Evolutionary conservation across 2,888 invertebrate species (phyloP).

Genomic region (Pristionchus entomophagus): DNA sequence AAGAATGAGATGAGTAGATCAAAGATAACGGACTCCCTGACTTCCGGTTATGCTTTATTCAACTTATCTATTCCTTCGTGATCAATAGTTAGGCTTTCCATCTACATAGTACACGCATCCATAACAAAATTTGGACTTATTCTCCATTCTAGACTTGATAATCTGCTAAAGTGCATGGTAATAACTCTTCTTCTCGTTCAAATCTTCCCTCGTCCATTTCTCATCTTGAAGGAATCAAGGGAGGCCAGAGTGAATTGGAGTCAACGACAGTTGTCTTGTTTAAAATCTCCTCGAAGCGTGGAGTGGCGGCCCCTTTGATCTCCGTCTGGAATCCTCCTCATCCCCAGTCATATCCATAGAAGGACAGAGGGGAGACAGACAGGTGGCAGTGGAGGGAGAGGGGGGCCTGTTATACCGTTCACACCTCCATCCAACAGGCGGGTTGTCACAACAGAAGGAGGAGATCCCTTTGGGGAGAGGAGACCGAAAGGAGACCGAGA

Average conservation of each 20-base stretch:
- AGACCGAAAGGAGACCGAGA: constrained; percentile 12
- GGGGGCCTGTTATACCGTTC: constrained; percentile 39
- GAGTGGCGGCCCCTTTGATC: constrained; percentile 22
- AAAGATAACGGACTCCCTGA: not conserved
- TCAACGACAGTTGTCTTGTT: constrained; percentile 28
- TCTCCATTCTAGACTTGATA: too few relatives aligned
- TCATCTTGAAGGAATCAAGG: constrained; percentile 28
- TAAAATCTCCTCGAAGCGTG: not conserved
- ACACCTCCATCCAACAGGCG: constrained; percentile 28
- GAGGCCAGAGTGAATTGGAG: too few relatives aligned
- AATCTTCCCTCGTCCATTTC: constrained; percentile 39
- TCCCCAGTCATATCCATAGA: not conserved
- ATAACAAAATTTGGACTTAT: too few relatives aligned
- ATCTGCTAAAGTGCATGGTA: not conserved
- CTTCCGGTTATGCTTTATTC: not conserved
- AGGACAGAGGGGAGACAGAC: constrained; percentile 30
- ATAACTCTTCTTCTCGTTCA: not conserved
- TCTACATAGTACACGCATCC: too few relatives aligned
- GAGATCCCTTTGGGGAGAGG: not conserved
- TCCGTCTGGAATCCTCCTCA: not conserved
- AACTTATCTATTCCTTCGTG: not conserved
- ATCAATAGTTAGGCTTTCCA: too few relatives aligned
- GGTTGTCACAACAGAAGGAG: constrained; percentile 4
- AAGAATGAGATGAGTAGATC: not conserved
- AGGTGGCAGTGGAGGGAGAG: constrained; percentile 4